Base-by-base conservation (phyloP, 2,888 invertebrate species). In the Uloborus plumipes region DNA sequence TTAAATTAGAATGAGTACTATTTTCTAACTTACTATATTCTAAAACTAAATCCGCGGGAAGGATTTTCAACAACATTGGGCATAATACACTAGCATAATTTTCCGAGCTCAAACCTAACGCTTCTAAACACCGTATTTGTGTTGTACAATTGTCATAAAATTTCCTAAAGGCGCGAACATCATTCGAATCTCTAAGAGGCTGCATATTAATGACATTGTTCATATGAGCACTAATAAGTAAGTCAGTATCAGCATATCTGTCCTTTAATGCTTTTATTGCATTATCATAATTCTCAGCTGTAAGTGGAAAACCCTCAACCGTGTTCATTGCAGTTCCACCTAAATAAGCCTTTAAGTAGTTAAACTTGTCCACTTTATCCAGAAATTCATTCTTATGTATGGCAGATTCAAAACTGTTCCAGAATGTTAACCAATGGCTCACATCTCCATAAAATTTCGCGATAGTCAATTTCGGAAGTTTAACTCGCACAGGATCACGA, bases 341-440 rank as follows among this genome's bases (percentile, higher is more conserved):
- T n/a, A 65, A 18, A 65, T 65, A 15, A 0, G 49, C 65, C 13
- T 65, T 51, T 22, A 69, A 16, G 39, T 55, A 69, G 26, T 69
- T 69, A n/a, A 55, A 69, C 39, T 69, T 69, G 20, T 55, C 55
- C 13, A 18, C 55, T 31, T 69, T 22, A 47, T 49, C 20, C 50
- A 50, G 6, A 14, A 7, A 58, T 11, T 16, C 0, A 2, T 9
- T 15, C 51, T 67, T 50, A 20, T 14, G 26, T 26, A 26, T 4
- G 2, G 26, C 26, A 26, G 26, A 26, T 26, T 26, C 26, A 26
- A 26, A 26, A 26, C 26, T 26, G 26, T 26, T 26, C 26, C 26
- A 26, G 26, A 26, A 26, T 26, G 26, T 26, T 26, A 26, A 26
- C 26, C 26, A 26, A 3, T 26, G 26, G 26, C 26, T 26, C 26